phyloP scores from a whole-genome alignment of 2,888 invertebrate genomes.

The Andrena haemorrhoa region DNA sequence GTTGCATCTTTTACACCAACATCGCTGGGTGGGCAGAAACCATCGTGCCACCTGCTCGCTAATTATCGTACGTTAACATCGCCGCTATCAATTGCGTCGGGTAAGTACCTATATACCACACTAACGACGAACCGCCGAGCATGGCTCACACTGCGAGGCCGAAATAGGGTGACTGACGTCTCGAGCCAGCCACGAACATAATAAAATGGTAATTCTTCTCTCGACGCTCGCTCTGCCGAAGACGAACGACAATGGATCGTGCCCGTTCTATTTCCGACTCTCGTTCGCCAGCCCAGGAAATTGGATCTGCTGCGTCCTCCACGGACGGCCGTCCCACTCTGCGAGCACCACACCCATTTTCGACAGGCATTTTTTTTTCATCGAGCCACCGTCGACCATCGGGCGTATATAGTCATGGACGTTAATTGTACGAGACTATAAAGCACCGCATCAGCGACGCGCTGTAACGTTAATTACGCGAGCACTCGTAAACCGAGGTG shows the following conservation, averaged over 20 bases:
- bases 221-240: conserved; percentile 17
- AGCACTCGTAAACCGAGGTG: conserved; percentile 64
- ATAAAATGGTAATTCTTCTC: conserved; percentile 47
- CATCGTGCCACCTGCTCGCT: not conserved
- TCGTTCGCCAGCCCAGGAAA: conserved; percentile 51
- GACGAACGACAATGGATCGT: conserved; percentile 44
- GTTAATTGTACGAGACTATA: conserved; percentile 52
- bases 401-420: conserved; percentile 15
- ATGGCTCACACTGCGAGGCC: not conserved
- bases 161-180: conserved; percentile 4
- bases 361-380: conserved; percentile 19
- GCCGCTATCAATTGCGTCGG: not conserved
- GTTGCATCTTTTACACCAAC: conserved; percentile 28
- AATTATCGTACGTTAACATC: not conserved
- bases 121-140: not conserved
- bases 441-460: conserved; percentile 55
- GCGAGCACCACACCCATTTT: not conserved
- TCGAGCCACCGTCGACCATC: not conserved
- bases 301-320: conserved; percentile 51
- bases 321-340: not conserved
- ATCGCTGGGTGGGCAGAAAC: not conserved
- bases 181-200: conserved; percentile 14
- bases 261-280: conserved; percentile 41
- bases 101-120: too few species aligned
- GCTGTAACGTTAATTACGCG: conserved; percentile 63